Conservation (phyloP, 2,113 vertebrate genomes). For the Campylorhamphus procurvoides region DNA sequence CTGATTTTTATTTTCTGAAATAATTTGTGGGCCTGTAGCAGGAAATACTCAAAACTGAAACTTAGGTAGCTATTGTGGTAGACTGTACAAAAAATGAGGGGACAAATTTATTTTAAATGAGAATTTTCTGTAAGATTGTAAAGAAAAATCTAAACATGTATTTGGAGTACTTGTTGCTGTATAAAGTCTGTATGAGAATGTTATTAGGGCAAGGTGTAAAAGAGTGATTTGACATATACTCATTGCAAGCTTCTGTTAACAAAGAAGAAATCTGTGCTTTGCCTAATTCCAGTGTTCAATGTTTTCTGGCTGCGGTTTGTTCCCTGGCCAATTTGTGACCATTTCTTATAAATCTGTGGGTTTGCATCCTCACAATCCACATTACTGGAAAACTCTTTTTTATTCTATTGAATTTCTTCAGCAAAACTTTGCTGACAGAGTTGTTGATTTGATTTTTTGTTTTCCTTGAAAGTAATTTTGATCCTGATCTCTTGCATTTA, state of each 20-base stretch:
- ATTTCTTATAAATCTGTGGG: neutral
- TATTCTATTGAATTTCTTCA: neutral
- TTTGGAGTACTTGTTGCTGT: neutral
- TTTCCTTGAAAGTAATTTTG: neutral
- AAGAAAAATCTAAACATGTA: neutral
- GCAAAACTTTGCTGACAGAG: neutral
- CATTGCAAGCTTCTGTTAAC: neutral
- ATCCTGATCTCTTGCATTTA: neutral
- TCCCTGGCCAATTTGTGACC: neutral
- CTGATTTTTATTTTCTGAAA: neutral
- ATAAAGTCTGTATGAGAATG: neutral
- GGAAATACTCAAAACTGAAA: neutral
- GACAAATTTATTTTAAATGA: neutral
- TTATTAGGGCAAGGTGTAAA: neutral
- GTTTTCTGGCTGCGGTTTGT: neutral
- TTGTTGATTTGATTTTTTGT: neutral
- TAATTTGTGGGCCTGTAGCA: neutral
- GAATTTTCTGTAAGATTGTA: neutral
- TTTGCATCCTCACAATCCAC: neutral
- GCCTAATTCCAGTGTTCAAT: neutral
- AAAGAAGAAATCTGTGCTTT: neutral
- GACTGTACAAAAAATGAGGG: neutral
- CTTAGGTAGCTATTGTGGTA: neutral
- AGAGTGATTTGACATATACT: neutral
- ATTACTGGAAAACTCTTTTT: neutral